Conservation (phyloP, 2,113 vertebrate species). For the Lepus europaeus region DNA sequence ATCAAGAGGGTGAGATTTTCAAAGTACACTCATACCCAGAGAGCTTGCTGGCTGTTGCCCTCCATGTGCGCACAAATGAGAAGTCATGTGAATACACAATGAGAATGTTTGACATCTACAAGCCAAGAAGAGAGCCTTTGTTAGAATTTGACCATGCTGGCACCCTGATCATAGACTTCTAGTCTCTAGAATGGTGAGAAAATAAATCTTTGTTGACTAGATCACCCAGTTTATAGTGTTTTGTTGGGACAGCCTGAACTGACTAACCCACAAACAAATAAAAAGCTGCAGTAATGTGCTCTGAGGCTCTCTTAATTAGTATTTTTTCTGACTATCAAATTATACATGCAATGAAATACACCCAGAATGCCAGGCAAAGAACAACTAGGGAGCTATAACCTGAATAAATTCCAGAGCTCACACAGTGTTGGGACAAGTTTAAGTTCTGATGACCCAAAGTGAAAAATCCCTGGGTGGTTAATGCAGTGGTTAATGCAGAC, state of each 20-base stretch:
- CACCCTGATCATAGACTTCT: background rate
- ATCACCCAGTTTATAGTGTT: too few species aligned
- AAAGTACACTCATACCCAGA: background rate
- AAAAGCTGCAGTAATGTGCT: background rate
- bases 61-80: background rate
- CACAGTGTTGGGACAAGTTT: too few species aligned
- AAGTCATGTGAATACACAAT: too few species aligned
- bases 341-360: background rate
- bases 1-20: background rate
- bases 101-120: background rate
- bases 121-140: background rate
- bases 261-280: background rate
- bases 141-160: background rate
- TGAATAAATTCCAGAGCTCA: background rate
- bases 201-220: background rate
- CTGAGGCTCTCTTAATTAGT: background rate
- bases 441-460: background rate
- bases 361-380: background rate
- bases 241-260: background rate
- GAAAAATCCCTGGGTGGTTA: background rate
- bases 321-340: background rate
- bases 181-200: background rate
- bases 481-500: background rate
- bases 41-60: background rate
- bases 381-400: background rate